Percentiles rank a stretch among this genome's conserved stretches.
These are phyloP conservation scores for Nomada ferruginata DNA, from an alignment of 2,888 invertebrate species.

Conservation along the genomic window DNA sequence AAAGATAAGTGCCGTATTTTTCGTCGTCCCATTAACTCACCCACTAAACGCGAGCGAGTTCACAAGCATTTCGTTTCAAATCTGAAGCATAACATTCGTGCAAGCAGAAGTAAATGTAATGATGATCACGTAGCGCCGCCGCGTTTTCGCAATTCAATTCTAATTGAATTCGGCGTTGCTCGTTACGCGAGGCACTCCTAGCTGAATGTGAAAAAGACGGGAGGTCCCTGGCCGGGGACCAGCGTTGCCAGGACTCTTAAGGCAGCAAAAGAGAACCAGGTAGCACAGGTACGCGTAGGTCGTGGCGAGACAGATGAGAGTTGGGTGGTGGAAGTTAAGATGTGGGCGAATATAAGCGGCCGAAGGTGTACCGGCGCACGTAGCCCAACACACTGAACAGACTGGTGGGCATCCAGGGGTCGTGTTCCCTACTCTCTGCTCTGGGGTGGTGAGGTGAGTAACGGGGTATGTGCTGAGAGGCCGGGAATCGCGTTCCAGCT, in stretches of 20 bases:
- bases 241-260: conserved; percentile 56
- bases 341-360: conserved; percentile 53
- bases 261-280: conserved; percentile 63
- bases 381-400: conserved; percentile 62
- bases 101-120: conserved; percentile 14
- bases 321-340: conserved; percentile 46
- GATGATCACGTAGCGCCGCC: conserved; percentile 5
- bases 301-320: conserved; percentile 17
- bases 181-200: conserved; percentile 29
- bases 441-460: conserved; percentile 63
- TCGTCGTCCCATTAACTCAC: too few relatives aligned
- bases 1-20: too few relatives aligned
- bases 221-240: conserved; percentile 61
- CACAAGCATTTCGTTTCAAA: background rate
- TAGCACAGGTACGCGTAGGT: conserved; percentile 64
- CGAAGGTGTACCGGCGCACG: conserved; percentile 63
- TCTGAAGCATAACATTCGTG: background rate
- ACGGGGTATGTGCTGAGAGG: conserved; percentile 72
- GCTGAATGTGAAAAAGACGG: conserved; percentile 18
- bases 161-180: conserved; percentile 50
- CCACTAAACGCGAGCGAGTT: too few relatives aligned
- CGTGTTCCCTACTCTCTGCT: conserved; percentile 65
- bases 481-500: conserved; percentile 72
- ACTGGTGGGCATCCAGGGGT: conserved; percentile 69
- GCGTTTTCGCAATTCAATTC: conserved; percentile 26